Evolutionary conservation across 2,888 invertebrate genomes (phyloP), one percentile per base, ranked within the genome.

Genomic region (Muschampia plurimacula): DNA sequence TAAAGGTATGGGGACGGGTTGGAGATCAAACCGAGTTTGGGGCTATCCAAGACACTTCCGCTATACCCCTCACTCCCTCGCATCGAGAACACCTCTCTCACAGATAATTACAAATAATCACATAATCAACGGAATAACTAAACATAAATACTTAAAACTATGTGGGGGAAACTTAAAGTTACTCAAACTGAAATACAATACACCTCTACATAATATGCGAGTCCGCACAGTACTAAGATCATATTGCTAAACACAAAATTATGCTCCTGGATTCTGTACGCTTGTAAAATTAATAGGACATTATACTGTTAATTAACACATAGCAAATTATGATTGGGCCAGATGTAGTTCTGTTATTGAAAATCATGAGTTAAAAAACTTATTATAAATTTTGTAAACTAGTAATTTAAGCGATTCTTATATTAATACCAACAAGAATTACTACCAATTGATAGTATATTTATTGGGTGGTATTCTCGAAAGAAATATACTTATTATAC

Each of bases 71-170:
- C 93, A 92, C 93, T 93, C 93, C 92, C 93, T 92, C 92, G 91
- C 90, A 93, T 93, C 93, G 93, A 93, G 93, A 93, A 94, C 93
- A 94, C 93, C 93, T 93, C 93, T 93, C 93, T 93, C 93, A 93
- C 93, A 93, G 88, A 92, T 92, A 89, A 91, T 91, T 88, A 92
- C 89, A 94, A 92, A 91, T 91, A 89, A 91, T 90, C 87, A 90
- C 85, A 89, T 86, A 91, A 91, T 86, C 87, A 91, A 93, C 87
- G 87, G 83, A 89, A 90, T 82, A 92, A 93, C 88, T 89, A 81
- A 92, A 93, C 86, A 88, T 86, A 91, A 92, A 86, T 82, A 83
- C 84, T 85, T 86, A 88, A 82, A 88, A 89, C 89, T 89, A 89
- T 87, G 85, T 15, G 79, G 87, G 89, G 88, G 83, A 84, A 89